Percentiles rank a stretch among this genome's conserved stretches.
phyloP scores from a whole-genome alignment of 2,113 vertebrate species.

The Brachyhypopomus gauderio region DNA sequence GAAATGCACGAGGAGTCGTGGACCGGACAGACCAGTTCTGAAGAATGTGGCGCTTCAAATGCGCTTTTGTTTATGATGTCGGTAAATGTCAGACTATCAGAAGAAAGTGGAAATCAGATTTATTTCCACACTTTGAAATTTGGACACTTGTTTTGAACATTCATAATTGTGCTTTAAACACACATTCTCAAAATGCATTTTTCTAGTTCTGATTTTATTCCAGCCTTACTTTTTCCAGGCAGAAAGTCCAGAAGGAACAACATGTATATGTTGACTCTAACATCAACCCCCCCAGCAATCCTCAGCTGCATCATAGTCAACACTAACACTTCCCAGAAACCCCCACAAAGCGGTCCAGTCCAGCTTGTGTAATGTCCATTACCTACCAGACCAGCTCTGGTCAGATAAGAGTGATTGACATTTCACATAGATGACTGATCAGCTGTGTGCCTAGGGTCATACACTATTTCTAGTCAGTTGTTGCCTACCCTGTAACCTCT shows the following conservation, averaged over 20 bases:
- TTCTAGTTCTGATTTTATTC: too few species aligned
- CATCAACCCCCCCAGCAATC: background rate
- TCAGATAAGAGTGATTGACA: slow-evolving; percentile 18
- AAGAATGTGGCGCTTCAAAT: slow-evolving; percentile 39
- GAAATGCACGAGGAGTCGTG: slow-evolving; percentile 20
- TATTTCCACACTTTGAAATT: slow-evolving; percentile 13
- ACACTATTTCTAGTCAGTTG: slow-evolving; percentile 42
- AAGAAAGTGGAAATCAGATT: background rate
- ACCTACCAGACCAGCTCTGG: background rate
- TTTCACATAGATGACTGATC: slow-evolving; percentile 12
- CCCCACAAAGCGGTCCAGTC: background rate
- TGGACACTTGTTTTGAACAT: too few species aligned
- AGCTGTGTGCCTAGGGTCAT: slow-evolving; percentile 39
- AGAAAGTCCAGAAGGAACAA: background rate
- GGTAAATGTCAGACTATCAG: background rate
- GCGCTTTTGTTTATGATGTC: background rate
- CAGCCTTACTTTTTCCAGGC: background rate
- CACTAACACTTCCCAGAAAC: background rate
- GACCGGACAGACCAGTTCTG: slow-evolving; percentile 43
- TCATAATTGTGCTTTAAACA: too few species aligned
- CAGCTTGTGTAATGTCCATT: background rate
- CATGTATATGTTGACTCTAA: background rate
- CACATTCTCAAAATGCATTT: too few species aligned
- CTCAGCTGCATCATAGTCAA: background rate
- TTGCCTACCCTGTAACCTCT: slow-evolving; percentile 12